Evolutionary conservation across 2,888 invertebrate genomes (phyloP).

Genomic region (Lamellibrachia satsuma): DNA sequence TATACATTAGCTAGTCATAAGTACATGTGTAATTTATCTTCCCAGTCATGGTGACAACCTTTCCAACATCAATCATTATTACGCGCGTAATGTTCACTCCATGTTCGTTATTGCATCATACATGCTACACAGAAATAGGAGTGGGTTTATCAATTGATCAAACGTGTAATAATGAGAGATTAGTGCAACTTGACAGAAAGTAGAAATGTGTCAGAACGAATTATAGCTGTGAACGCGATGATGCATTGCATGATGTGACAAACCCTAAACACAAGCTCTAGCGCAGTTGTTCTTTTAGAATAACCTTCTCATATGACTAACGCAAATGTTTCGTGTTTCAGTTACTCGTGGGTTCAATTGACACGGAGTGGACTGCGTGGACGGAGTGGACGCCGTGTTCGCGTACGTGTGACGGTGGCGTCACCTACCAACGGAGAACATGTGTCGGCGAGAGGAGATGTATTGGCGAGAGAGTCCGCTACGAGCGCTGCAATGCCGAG

Average conservation of each 20-base stretch:
- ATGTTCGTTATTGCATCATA: no score
- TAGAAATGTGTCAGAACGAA: no score
- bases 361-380: slow-evolving; percentile 28
- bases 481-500: slow-evolving; percentile 93
- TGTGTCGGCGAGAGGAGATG: slow-evolving; percentile 73
- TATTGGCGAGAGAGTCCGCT: slow-evolving; percentile 75
- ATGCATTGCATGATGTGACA: no score
- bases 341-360: not conserved
- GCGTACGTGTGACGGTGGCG: slow-evolving; percentile 90
- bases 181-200: no score
- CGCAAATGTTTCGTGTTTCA: not conserved
- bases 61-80: no score
- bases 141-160: no score
- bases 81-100: no score
- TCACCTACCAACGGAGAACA: slow-evolving; percentile 83
- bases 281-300: not conserved
- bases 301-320: not conserved
- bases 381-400: slow-evolving; percentile 85
- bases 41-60: no score
- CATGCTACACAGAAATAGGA: no score
- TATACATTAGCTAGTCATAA: not conserved
- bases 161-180: no score
- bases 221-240: no score
- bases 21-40: not conserved
- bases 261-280: not conserved